Base-by-base conservation (phyloP, 2,113 vertebrate species). In the Tapirus terrestris region DNA sequence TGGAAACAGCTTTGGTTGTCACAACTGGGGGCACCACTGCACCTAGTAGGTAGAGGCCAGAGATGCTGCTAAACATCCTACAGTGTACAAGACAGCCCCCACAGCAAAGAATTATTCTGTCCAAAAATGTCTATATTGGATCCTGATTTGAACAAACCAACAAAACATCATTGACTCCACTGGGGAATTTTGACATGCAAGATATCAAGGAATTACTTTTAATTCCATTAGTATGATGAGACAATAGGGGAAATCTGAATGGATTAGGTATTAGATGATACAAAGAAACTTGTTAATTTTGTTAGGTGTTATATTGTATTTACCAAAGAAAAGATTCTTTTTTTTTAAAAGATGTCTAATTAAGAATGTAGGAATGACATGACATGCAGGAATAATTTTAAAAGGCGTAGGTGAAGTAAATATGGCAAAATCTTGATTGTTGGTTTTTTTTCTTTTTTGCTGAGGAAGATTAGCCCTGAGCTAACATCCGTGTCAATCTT, bases 1-100 rank as follows among this genome's bases (percentile, higher is more conserved):
- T 87, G 70, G 39, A 95, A 90, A 90, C 56, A 81, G 85, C 81
- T 94, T 36, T 83, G 68, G 73, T 68, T 91, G 58, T 95, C 58
- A 89, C 43, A 53, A 85, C 8, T 72, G 48, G 76, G 16, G 48
- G 16, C 25, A 61, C 77, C 79, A 84, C 27, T 17, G 60, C 45
- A 85, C 72, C 33, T 77, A 84, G 51, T 68, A 7, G 45, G 72
- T 23, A 87, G 48, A 77, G 31, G 27, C n/a, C n/a, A 86, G 31
- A 84, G 67, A 67, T 21, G 36, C 27, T 61, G 31, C n/a, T 93
- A 43, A 93, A 39, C n/a, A 87, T 29, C 31, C 14, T 51, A 39
- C 13, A 84, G 81, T 43, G 43, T 48, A 93, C 1, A 65, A 45
- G 58, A 92, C 25, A 87, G 53, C 8, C 17, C 33, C 8, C 6